Conservation (phyloP, 2,113 vertebrate species). For the Leuciscus idus region DNA sequence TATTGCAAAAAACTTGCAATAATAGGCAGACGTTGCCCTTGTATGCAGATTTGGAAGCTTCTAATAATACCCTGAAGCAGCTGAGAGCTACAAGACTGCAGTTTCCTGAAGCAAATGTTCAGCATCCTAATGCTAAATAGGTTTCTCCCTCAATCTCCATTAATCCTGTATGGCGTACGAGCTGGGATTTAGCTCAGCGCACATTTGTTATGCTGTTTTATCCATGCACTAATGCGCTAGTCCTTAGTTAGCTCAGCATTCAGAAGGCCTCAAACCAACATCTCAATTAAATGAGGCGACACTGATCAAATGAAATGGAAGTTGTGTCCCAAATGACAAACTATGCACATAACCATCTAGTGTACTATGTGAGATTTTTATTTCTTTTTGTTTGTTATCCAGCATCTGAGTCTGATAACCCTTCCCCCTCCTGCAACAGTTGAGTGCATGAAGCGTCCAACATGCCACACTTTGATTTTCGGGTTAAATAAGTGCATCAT, state of each 20-base stretch:
- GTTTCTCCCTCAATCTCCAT: background rate
- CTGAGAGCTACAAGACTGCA: background rate
- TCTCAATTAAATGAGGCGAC: background rate
- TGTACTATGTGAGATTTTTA: no score
- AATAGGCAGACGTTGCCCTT: conserved; percentile 50
- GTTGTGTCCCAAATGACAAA: background rate
- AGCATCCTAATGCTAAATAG: background rate
- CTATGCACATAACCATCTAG: background rate
- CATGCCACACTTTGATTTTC: no score
- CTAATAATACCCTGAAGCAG: conserved; percentile 8
- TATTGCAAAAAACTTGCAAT: conserved; percentile 62
- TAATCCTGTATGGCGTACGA: conserved; percentile 30
- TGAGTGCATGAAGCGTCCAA: no score
- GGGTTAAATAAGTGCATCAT: no score
- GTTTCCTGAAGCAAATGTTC: background rate
- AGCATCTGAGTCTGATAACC: no score
- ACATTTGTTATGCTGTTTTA: conserved; percentile 16
- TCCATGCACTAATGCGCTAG: background rate
- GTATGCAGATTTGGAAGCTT: background rate
- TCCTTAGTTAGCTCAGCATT: background rate
- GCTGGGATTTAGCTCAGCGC: conserved; percentile 3
- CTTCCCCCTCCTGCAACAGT: no score
- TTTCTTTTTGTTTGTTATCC: no score
- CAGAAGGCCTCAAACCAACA: background rate
- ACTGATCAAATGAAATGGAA: background rate